phyloP scores from a whole-genome alignment of 2,797 vertebrate species.

The Mastacembelus armatus region DNA sequence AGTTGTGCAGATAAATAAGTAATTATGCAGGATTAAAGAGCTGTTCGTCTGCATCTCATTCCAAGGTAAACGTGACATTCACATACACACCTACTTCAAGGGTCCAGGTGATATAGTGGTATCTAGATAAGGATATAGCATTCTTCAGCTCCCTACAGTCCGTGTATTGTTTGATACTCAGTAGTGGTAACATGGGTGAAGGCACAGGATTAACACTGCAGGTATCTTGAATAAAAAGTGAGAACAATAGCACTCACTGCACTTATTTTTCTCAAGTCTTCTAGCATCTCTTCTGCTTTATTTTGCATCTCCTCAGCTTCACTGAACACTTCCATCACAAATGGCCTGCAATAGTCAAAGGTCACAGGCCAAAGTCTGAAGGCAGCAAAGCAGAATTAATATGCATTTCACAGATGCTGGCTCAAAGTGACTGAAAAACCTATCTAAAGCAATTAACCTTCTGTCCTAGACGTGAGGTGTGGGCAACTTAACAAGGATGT shows the following conservation, averaged over 20 bases:
- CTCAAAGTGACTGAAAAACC: constrained; percentile 34
- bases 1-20: not conserved
- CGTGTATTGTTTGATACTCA: not conserved
- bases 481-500: constrained; percentile 58
- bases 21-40: not conserved
- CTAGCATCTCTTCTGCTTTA: not conserved
- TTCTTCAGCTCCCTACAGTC: not conserved
- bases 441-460: constrained; percentile 77
- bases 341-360: constrained; percentile 32
- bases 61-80: constrained; percentile 1
- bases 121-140: not conserved
- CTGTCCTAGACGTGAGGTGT: constrained; percentile 63
- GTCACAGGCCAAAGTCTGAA: constrained; percentile 48
- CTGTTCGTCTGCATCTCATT: not conserved
- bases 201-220: not conserved
- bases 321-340: constrained; percentile 15
- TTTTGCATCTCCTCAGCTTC: constrained; percentile 10
- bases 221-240: not conserved
- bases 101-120: not conserved
- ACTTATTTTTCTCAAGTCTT: not conserved
- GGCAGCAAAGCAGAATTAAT: constrained; percentile 62
- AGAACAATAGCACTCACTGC: not conserved
- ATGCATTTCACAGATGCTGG: constrained; percentile 58
- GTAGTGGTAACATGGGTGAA: not conserved
- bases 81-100: not conserved